A percentile compares a stretch with the other conserved stretches of the same genome.
Evolutionary conservation across 2,113 vertebrate species (phyloP).

Genomic region (Stictonetta naevosa): DNA sequence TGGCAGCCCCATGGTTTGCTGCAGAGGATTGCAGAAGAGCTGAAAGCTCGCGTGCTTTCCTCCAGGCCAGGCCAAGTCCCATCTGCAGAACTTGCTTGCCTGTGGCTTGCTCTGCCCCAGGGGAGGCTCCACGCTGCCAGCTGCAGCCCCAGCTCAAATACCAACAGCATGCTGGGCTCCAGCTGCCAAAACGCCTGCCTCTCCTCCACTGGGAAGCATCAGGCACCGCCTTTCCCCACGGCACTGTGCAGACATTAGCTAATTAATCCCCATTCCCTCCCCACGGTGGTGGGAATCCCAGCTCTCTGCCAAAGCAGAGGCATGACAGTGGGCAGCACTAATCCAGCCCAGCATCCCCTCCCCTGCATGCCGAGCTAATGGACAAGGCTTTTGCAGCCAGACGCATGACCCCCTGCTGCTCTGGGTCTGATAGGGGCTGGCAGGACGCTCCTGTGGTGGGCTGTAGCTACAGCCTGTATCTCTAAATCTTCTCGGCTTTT

Average conservation of each 20-base stretch:
- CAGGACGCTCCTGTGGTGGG: not conserved
- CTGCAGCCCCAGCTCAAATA: not conserved
- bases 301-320: not conserved
- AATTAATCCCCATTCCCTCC: not conserved
- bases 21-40: not conserved
- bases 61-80: not conserved
- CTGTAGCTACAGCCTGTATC: not conserved
- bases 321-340: not conserved
- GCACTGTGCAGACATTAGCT: not conserved
- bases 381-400: not conserved
- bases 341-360: not conserved
- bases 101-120: not conserved
- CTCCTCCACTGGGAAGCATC: not conserved
- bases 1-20: not conserved
- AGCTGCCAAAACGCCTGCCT: not conserved
- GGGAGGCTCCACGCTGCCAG: not conserved
- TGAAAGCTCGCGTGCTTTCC: accelerated
- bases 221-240: not conserved
- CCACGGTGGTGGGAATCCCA: accelerated
- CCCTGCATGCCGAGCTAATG: not conserved
- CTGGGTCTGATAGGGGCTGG: not conserved
- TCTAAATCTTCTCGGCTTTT: conserved; percentile 58
- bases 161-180: not conserved
- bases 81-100: not conserved
- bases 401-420: not conserved